Conservation (phyloP, 1,140 invertebrate genomes). For the Leptinotarsa texana region DNA sequence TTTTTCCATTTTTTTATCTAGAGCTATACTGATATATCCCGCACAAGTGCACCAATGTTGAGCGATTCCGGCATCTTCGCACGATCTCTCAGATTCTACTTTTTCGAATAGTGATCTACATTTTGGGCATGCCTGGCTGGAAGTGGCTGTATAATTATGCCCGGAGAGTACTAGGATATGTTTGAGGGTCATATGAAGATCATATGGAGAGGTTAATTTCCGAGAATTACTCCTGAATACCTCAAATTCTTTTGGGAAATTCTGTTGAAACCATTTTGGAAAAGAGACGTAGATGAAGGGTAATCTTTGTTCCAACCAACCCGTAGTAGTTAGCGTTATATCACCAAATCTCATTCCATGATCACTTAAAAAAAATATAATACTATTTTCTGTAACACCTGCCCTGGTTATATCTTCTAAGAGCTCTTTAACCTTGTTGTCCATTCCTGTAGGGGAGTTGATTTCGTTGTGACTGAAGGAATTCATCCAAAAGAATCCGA, state of each 20-base stretch:
- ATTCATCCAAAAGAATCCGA: conserved; percentile 74
- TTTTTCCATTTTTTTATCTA: conserved; percentile 52
- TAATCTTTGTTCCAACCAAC: conserved; percentile 82
- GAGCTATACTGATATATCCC: conserved; percentile 54
- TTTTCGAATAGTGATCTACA: conserved; percentile 71
- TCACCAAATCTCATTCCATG: conserved; percentile 83
- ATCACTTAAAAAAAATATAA: conserved; percentile 77
- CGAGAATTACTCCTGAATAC: conserved; percentile 69
- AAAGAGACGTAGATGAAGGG: conserved; percentile 77
- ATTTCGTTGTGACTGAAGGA: conserved; percentile 67
- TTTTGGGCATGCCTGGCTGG: conserved; percentile 61
- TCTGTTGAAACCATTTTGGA: conserved; percentile 67
- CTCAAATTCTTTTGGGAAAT: conserved; percentile 60
- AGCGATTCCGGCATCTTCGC: conserved; percentile 70
- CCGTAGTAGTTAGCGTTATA: conserved; percentile 69
- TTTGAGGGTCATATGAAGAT: conserved; percentile 68
- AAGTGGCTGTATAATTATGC: conserved; percentile 52
- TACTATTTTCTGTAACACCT: conserved; percentile 61
- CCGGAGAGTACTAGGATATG: conserved; percentile 56
- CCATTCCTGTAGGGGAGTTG: conserved; percentile 64
- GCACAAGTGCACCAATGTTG: conserved; percentile 81
- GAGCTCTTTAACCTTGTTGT: conserved; percentile 58
- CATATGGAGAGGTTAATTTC: conserved; percentile 72
- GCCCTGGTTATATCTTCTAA: conserved; percentile 53
- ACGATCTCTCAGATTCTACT: conserved; percentile 69